Evolutionary conservation across 1,140 invertebrate genomes (phyloP), one percentile per base, ranked within the genome.

Genomic region (Drosophila baimaii): DNA sequence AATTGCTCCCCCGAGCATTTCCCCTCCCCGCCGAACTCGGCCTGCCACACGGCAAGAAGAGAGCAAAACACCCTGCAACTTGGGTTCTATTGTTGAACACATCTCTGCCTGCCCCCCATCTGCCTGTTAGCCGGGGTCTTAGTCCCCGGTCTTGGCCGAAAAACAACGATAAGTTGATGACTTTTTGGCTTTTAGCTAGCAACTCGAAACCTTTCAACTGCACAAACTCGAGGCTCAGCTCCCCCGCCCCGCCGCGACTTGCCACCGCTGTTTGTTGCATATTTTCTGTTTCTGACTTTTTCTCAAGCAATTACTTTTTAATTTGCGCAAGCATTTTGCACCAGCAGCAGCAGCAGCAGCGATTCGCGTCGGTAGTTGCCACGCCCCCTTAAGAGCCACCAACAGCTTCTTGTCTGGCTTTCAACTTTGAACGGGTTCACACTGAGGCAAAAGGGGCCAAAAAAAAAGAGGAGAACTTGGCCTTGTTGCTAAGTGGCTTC

Each of bases 301-400:
- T 76, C 75, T 79, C 77, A 77, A 70, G 64, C 64, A 79, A 79
- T 79, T 79, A 79, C 68, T 79, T 79, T 79, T 79, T 78, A 79
- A 79, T 79, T 79, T 79, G 75, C 61, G 56, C 59, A 43, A 79
- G 75, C 75, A 77, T 72, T 78, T 78, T 70, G 68, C 76, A 69
- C 59, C 66, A 64, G 19, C 69, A 58, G 35, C 43, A 61, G 33
- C 54, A 55, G 29, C 33, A 55, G 39, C 39, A 59, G 33, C 33
- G 33, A 35, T 35, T 41, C 62, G 49, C 49, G 59, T 74, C 70
- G 63, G 33, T 72, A 74, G 61, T 66, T 65, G 52, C 58, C 51
- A 52, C 52, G 54, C 59, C 65, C 59, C 55, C 37, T 63, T 49
- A 31, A 43, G 19, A 23, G 46, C 25, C 47, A 1, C 29, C 23